Percentiles rank a stretch among this genome's conserved stretches.
Conservation (phyloP, 2,113 vertebrate species). For the Scomber japonicus region DNA sequence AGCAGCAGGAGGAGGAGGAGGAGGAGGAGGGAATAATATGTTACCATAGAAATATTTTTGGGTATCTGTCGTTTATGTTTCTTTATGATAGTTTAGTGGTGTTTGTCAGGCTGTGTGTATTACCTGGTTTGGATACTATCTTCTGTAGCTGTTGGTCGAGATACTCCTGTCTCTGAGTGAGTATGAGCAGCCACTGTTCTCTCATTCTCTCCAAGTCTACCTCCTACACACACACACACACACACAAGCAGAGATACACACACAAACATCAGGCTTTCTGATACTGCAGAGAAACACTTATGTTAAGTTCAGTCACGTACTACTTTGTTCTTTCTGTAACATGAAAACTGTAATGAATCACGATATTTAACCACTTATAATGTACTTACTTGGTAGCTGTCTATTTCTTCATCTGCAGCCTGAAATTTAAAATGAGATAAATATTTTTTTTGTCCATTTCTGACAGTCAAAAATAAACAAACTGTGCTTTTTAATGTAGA, state of each 20-base stretch:
- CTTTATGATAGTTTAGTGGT: not conserved
- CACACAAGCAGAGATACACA: not conserved
- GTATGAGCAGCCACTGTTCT: slow-evolving; percentile 89
- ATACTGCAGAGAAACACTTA: not conserved
- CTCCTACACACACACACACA: slow-evolving; percentile 83
- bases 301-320: not conserved
- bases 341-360: not conserved
- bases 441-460: too few relatives aligned
- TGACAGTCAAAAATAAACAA: not conserved
- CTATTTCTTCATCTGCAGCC: slow-evolving; percentile 85
- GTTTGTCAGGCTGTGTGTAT: not conserved
- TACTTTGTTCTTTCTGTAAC: not conserved
- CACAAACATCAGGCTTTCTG: not conserved
- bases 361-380: not conserved
- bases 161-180: slow-evolving; percentile 95
- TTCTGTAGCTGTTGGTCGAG: slow-evolving; percentile 96
- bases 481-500: not conserved
- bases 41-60: too few relatives aligned
- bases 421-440: slow-evolving; percentile 9
- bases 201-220: slow-evolving; percentile 93
- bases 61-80: not conserved
- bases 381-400: slow-evolving; percentile 94
- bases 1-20: slow-evolving; percentile 4
- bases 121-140: slow-evolving; percentile 88
- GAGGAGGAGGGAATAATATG: slow-evolving; percentile 3